A percentile compares a stretch with the other conserved stretches of the same genome.
These are phyloP conservation scores for Dolomedes plantarius DNA, from an alignment of 2,888 invertebrate genomes.

Conservation along the genomic window DNA sequence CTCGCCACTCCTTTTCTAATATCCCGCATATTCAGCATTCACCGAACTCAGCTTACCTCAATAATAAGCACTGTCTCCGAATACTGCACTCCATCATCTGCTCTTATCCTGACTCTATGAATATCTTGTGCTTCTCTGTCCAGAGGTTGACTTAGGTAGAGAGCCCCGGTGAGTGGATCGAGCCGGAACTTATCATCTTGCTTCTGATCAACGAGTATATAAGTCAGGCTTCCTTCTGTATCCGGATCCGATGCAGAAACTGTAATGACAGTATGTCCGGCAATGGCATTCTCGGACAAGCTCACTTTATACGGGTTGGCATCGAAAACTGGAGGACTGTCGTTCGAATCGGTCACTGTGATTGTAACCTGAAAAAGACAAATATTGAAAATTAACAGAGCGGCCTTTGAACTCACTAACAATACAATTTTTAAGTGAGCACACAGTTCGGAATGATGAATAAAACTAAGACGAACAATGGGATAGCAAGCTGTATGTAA, in stretches of 20 bases:
- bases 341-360: slow-evolving; percentile 89
- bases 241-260: slow-evolving; percentile 90
- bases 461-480: no score
- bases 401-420: no score
- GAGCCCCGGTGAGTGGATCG: slow-evolving; percentile 84
- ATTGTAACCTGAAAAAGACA: slow-evolving; percentile 83
- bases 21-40: neutral
- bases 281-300: slow-evolving; percentile 90
- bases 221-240: slow-evolving; percentile 83
- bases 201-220: slow-evolving; percentile 80
- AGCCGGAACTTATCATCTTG: slow-evolving; percentile 81
- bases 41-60: slow-evolving; percentile 78
- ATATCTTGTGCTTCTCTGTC: slow-evolving; percentile 88
- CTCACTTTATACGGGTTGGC: slow-evolving; percentile 84
- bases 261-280: slow-evolving; percentile 86
- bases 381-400: no score
- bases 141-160: slow-evolving; percentile 80
- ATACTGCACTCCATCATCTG: slow-evolving; percentile 85
- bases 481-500: no score
- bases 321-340: slow-evolving; percentile 92
- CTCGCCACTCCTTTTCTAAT: no score
- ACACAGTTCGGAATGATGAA: no score
- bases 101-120: slow-evolving; percentile 86
- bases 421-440: no score
- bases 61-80: slow-evolving; percentile 87